Conservation (phyloP, 2,797 vertebrate species). For the Hoplostethus atlanticus region DNA sequence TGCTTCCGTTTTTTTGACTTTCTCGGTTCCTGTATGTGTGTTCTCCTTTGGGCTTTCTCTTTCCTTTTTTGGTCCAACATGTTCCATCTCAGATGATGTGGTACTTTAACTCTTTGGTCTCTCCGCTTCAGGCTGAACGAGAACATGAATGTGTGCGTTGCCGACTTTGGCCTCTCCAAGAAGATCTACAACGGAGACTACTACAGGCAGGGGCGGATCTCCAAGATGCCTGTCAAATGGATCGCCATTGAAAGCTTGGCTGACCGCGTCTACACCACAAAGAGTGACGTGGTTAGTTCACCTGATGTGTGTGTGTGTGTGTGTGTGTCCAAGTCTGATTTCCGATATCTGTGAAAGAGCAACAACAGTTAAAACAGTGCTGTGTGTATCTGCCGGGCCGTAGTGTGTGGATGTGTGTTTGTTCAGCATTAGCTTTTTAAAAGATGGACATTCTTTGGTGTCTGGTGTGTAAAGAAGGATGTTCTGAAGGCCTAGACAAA, state of each 20-base stretch:
- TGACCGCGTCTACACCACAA: slow-evolving; percentile 93
- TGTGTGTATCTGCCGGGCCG: not conserved
- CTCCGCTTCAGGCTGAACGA: slow-evolving; percentile 88
- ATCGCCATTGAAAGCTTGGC: slow-evolving; percentile 95
- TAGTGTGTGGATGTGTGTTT: not conserved
- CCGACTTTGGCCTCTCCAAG: slow-evolving; percentile 95
- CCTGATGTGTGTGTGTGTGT: slow-evolving; percentile 4
- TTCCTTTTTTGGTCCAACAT: not conserved
- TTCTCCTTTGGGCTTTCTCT: slow-evolving; percentile 7
- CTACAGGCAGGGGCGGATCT: slow-evolving; percentile 93
- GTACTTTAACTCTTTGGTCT: not conserved
- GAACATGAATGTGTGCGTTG: slow-evolving; percentile 95
- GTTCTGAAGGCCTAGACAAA: slow-evolving; percentile 21
- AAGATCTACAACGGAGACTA: slow-evolving; percentile 96
- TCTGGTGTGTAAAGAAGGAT: slow-evolving; percentile 1
- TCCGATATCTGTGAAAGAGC: not conserved
- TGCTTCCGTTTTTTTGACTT: slow-evolving; percentile 32
- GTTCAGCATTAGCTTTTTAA: not conserved
- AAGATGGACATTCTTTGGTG: not conserved
- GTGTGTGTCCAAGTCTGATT: not conserved
- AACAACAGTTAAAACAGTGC: not conserved
- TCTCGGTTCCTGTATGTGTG: slow-evolving; percentile 46
- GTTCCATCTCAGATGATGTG: not conserved
- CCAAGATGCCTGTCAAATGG: slow-evolving; percentile 97
- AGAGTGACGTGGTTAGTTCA: slow-evolving; percentile 91